A percentile compares a stretch with the other conserved stretches of the same genome.
These are phyloP conservation scores for Zaprionus africanus DNA, from an alignment of 1,140 invertebrate species.

Conservation along the genomic window DNA sequence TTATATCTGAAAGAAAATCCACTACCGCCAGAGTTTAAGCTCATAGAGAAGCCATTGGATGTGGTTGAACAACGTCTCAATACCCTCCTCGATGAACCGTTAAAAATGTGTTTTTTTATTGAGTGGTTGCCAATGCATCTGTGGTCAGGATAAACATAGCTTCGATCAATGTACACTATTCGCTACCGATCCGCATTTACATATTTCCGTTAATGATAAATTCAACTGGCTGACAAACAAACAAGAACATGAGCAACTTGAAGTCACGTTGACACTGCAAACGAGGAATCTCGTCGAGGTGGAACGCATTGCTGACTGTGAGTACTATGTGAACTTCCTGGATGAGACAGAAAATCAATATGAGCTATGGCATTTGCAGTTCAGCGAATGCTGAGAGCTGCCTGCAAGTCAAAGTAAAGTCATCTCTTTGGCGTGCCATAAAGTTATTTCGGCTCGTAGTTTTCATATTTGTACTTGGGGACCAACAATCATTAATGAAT, in stretches of 20 bases:
- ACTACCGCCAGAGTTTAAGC: conserved; percentile 84
- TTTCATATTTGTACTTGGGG: conserved; percentile 33
- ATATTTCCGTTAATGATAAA: conserved; percentile 81
- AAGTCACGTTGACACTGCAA: conserved; percentile 80
- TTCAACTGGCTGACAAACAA: conserved; percentile 83
- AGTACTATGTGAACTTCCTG: conserved; percentile 71
- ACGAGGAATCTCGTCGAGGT: conserved; percentile 86
- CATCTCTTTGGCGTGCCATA: conserved; percentile 81
- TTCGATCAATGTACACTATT: conserved; percentile 78
- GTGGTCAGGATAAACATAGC: conserved; percentile 63
- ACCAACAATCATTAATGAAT: conserved; percentile 40
- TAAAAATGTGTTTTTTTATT: conserved; percentile 85
- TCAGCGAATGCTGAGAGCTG: conserved; percentile 69
- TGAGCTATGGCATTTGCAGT: conserved; percentile 74
- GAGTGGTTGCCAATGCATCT: conserved; percentile 81
- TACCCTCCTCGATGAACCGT: conserved; percentile 66
- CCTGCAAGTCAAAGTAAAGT: conserved; percentile 67
- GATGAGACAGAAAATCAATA: conserved; percentile 76
- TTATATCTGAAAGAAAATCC: conserved; percentile 76
- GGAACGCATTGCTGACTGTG: conserved; percentile 76
- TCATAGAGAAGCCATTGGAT: conserved; percentile 82
- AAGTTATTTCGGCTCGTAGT: conserved; percentile 57
- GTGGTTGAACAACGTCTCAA: conserved; percentile 57
- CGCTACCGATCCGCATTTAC: conserved; percentile 72
- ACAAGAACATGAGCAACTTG: conserved; percentile 42